phyloP scores from a whole-genome alignment of 1,140 invertebrate species.

The Andricus grossulariae region DNA sequence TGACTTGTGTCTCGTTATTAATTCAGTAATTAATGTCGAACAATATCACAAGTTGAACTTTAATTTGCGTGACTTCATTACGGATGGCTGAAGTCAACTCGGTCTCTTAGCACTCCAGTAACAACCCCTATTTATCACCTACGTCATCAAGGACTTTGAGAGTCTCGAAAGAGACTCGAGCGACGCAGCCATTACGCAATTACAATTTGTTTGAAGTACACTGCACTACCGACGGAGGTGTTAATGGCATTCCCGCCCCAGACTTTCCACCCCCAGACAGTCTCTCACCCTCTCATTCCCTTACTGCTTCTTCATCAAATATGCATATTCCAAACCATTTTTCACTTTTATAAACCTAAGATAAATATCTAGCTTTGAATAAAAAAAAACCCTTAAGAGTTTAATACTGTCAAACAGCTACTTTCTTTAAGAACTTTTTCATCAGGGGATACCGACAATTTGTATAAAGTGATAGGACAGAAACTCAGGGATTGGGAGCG shows the following conservation, averaged over 20 bases:
- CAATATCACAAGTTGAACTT: slow-evolving; percentile 1
- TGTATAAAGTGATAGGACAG: no score
- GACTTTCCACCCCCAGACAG: slow-evolving; percentile 40
- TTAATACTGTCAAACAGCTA: no score
- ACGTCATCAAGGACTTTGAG: slow-evolving; percentile 61
- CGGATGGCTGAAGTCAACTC: slow-evolving; percentile 18
- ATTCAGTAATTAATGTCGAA: neutral
- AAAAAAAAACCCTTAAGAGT: no score
- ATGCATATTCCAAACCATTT: neutral
- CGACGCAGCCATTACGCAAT: slow-evolving; percentile 69
- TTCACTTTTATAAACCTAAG: no score
- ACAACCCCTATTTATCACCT: slow-evolving; percentile 66
- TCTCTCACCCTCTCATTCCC: slow-evolving; percentile 51
- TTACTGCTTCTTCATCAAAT: slow-evolving; percentile 39
- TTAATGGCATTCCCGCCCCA: slow-evolving; percentile 67
- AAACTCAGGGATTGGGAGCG: no score
- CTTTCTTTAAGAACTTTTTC: no score
- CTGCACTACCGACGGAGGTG: slow-evolving; percentile 67
- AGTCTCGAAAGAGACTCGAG: slow-evolving; percentile 66
- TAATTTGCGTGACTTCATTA: slow-evolving; percentile 13
- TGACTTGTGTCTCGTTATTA: neutral
- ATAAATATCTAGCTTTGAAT: no score
- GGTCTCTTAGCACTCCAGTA: neutral
- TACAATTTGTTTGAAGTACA: slow-evolving; percentile 74
- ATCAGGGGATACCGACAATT: no score